Conservation (phyloP, 2,797 vertebrate genomes). For the Smutsia gigantea region DNA sequence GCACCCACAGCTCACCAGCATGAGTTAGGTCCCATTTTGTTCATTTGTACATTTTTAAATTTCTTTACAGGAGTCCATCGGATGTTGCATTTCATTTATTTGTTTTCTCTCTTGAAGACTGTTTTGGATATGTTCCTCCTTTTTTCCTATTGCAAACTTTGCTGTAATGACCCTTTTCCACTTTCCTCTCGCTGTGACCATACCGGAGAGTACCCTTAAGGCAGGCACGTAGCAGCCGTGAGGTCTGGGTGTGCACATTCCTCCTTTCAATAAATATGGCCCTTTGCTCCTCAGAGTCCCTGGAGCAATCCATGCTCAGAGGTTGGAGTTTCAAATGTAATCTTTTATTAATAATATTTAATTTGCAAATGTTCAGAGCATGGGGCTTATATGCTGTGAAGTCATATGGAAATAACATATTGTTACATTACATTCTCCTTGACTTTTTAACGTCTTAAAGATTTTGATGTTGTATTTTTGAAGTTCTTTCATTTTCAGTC, state of each 20-base stretch:
- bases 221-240: neutral
- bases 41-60: neutral
- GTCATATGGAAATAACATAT: neutral
- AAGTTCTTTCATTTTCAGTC: neutral
- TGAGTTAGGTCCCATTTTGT: neutral
- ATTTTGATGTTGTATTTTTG: neutral
- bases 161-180: neutral
- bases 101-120: rapidly evolving
- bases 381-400: too few relatives aligned
- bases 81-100: neutral
- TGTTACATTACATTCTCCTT: neutral
- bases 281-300: too few relatives aligned
- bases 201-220: too few relatives aligned
- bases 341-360: neutral
- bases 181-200: neutral
- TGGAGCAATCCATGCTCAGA: neutral
- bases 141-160: neutral
- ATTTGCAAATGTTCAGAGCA: neutral
- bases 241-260: neutral
- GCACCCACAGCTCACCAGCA: neutral
- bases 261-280: neutral
- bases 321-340: neutral
- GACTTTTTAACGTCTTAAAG: neutral
- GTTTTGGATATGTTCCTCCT: neutral
- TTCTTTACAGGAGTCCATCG: neutral